Percentiles rank a stretch among this genome's conserved stretches.
Evolutionary conservation across 2,797 vertebrate genomes (phyloP).

Genomic region (Micrastur ruficollis): DNA sequence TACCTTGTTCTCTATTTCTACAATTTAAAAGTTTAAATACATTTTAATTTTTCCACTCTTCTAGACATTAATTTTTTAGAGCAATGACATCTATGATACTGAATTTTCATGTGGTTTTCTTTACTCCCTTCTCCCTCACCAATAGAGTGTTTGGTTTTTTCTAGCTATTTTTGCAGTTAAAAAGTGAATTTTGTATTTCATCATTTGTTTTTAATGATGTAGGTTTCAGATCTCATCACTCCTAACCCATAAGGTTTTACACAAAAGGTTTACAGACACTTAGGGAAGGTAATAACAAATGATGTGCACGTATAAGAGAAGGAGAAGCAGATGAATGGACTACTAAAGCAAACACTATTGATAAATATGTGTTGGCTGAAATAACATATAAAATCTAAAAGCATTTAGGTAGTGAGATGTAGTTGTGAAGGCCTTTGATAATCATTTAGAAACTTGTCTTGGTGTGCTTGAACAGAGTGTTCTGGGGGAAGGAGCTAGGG

Average conservation of each 20-base stretch:
- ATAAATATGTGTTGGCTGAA: not conserved
- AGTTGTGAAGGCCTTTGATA: not conserved
- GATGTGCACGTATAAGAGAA: not conserved
- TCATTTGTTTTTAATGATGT: not conserved
- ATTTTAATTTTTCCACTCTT: not conserved
- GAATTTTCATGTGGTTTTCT: not conserved
- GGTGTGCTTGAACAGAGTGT: not conserved
- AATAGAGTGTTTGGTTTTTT: not conserved
- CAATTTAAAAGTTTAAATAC: not conserved
- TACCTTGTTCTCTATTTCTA: not conserved
- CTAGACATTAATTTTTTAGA: not conserved
- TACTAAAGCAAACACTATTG: not conserved
- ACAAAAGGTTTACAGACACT: not conserved
- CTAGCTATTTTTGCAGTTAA: not conserved
- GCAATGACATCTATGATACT: not conserved
- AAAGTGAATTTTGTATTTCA: not conserved
- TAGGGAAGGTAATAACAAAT: not conserved
- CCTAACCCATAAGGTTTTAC: not conserved
- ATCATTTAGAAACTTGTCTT: not conserved
- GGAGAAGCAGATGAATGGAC: not conserved
- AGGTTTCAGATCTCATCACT: not conserved
- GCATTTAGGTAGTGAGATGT: not conserved
- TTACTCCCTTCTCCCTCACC: not conserved
- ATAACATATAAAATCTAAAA: not conserved
- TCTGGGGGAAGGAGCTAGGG: not conserved